Base-by-base conservation (phyloP, 2,888 invertebrate species). In the Enchytraeus crypticus region DNA sequence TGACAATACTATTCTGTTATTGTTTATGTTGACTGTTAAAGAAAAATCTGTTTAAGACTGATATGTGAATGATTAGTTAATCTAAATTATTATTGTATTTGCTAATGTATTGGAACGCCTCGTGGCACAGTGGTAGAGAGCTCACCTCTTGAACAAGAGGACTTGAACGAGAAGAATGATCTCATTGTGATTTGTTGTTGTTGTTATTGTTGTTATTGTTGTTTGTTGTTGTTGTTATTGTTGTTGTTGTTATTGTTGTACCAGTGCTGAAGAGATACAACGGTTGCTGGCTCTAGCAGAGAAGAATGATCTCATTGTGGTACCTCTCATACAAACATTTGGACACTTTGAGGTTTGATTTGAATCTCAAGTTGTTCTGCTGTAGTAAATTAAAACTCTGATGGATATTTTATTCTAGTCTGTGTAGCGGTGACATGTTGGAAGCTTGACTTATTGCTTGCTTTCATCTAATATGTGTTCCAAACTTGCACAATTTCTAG, bases 241-340 rank as follows among this genome's bases (percentile, higher is more conserved):
- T 29, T n/a, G n/a, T n/a, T n/a, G n/a, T n/a, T n/a, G n/a, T n/a
- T 53, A 30, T 26, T 53, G 11, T 5, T 29, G 11, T 46, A 46
- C 27, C 26, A 66, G 61, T 47, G n/a, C 23, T 18, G 14, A 43
- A 47, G 75, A 75, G 30, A 71, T 80, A 53, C 54, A 66, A 49
- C 82, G 84, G 69, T 85, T 90, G 57, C 77, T 88, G 57, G 79
- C 84, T 62, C 81, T 87, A 73, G 88, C 88, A 0, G 75, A 77
- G 32, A 72, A 81, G 26, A 81, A 83, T 60, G 81, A 84, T 18
- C 81, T 91, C 1, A 84, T 84, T 64, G 84, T 88, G 0, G 88
- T 90, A 69, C 90, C 90, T 0, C 78, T 91, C 56, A 81, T 91
- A n/a, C 90, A 89, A 80, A 88, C 89, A 0, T 90, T 90, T 76